A percentile compares a stretch with the other conserved stretches of the same genome.
Conservation (phyloP, 2,113 vertebrate species). For the Periophthalmodon schlosseri region DNA sequence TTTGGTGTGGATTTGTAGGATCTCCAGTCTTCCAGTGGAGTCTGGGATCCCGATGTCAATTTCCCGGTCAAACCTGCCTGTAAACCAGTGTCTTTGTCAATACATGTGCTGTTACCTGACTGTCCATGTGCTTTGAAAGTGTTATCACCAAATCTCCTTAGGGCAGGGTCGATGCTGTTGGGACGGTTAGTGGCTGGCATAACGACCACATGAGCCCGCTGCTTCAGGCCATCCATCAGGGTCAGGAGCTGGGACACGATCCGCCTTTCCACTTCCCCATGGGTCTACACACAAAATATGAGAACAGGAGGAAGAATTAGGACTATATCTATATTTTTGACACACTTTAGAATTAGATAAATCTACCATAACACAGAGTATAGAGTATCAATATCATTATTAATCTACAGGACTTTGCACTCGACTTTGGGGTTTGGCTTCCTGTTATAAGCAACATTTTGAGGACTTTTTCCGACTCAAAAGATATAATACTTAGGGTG, state of each 20-base stretch:
- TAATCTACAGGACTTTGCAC: no score
- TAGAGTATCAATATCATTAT: no score
- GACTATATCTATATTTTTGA: background rate
- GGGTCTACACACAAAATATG: constrained; percentile 78
- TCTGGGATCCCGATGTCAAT: constrained; percentile 97
- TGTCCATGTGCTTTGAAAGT: background rate
- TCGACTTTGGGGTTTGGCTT: no score
- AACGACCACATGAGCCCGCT: constrained; percentile 92
- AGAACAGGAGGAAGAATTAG: background rate
- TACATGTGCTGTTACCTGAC: background rate
- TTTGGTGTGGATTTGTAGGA: constrained; percentile 96
- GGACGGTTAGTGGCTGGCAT: constrained; percentile 98
- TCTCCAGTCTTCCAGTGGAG: constrained; percentile 91
- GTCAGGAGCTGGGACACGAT: constrained; percentile 95
- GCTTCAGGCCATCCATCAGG: constrained; percentile 94
- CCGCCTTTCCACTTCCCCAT: constrained; percentile 93
- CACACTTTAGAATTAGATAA: no score
- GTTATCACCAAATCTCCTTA: constrained; percentile 86
- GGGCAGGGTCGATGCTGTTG: constrained; percentile 92
- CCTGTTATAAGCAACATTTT: no score
- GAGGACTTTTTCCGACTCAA: no score
- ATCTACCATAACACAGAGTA: no score
- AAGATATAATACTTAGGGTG: no score
- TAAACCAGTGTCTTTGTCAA: constrained; percentile 6
- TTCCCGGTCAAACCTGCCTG: constrained; percentile 95